Conservation (phyloP, 2,888 invertebrate species). For the Dastarcus helophoroides region DNA sequence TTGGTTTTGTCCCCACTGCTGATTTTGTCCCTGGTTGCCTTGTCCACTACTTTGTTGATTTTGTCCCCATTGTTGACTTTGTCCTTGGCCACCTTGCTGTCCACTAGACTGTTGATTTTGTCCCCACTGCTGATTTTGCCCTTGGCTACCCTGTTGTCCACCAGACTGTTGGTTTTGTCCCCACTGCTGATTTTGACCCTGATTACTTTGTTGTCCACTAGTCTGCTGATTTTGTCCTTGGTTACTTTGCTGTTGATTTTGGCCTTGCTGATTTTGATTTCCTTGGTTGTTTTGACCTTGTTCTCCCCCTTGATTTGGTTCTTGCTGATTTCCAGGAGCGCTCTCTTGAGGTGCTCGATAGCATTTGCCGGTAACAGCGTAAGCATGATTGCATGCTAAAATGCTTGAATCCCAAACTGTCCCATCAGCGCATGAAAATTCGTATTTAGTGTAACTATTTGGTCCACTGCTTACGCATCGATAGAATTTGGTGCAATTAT, state of each 20-base stretch:
- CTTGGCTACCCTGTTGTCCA: conserved; percentile 3
- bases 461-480: conserved; percentile 55
- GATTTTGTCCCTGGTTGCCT: conserved; percentile 6
- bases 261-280: conserved; percentile 1
- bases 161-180: not conserved
- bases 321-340: not conserved
- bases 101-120: not conserved
- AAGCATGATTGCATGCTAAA: conserved; percentile 57
- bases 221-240: conserved; percentile 4
- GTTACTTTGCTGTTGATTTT: conserved; percentile 5
- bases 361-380: conserved; percentile 35
- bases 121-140: conserved; percentile 3
- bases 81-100: conserved; percentile 3
- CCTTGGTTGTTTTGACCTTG: not conserved
- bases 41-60: too few species aligned
- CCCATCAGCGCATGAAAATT: conserved; percentile 59
- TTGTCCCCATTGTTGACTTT: conserved; percentile 2
- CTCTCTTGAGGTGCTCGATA: too few species aligned
- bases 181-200: conserved; percentile 4
- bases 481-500: conserved; percentile 60
- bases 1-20: not conserved
- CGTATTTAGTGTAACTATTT: conserved; percentile 48
- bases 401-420: conserved; percentile 61
- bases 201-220: too few species aligned
- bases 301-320: not conserved